Evolutionary conservation across 1,140 invertebrate species (phyloP), one percentile per base, ranked within the genome.

Genomic region (Pemphigus obesinymphae): DNA sequence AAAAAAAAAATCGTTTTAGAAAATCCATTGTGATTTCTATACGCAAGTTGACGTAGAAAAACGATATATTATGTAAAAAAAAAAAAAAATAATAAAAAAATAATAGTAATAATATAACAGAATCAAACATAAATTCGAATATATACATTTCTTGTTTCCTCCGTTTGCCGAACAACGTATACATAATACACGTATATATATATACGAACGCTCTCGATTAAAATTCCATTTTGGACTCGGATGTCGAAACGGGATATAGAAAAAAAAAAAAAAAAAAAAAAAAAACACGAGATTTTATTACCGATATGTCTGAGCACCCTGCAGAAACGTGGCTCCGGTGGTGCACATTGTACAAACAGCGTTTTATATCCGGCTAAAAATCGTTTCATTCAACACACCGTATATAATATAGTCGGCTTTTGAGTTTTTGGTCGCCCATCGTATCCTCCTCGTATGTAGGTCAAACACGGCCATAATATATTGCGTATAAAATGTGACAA

Each of bases 201-300:
- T 26, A 26, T 26, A 58, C 23, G 37, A 70, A 43, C 68, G 23
- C 17, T 29, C 68, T 43, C 68, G 68, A 70, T 70, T 70, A 70
- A 70, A 70, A 70, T 70, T 70, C 23, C 68, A 70, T 70, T 70
- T 70, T 23, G 15, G 40, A 29, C 68, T 43, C 68, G 68, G 15
- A 29, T 40, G 68, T 70, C 10, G 66, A 43, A 43, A 3, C 17
- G 37, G 34, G 37, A 43, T 20, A 26, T 11, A 2, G 53, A 23
- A 40, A 31, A 37, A 43, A 70, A 40, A 31, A 37, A 43, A 70
- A n/a, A n/a, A n/a, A n/a, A n/a, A n/a, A n/a, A n/a, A n/a, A n/a
- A n/a, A n/a, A 45, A 2, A 7, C 10, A 43, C 37, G 68, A 70
- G 68, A 70, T 70, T 70, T 70, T 70, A 70, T 70, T 70, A 70